Percentiles rank a stretch among this genome's conserved stretches.
Evolutionary conservation across 2,113 vertebrate genomes (phyloP).

Genomic region (Oncorhynchus mykiss): DNA sequence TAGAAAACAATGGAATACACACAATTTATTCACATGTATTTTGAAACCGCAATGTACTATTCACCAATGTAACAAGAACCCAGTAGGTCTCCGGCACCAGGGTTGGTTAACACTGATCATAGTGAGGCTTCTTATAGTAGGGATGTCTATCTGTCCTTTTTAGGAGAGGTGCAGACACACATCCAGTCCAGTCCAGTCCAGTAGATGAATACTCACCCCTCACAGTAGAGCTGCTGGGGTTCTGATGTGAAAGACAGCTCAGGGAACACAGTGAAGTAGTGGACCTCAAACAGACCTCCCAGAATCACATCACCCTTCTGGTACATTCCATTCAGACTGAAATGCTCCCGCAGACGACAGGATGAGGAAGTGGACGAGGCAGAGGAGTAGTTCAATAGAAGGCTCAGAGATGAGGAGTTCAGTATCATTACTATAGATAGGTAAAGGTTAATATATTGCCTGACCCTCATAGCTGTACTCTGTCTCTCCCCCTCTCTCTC

Average conservation of each 20-base stretch:
- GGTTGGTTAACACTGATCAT: too few relatives aligned
- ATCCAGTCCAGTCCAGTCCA: too few relatives aligned
- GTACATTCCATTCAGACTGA: constrained; percentile 44
- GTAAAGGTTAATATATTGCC: not conserved
- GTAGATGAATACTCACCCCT: constrained; percentile 52
- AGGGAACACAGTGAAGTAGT: constrained; percentile 46
- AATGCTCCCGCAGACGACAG: constrained; percentile 41
- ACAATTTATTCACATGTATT: too few relatives aligned
- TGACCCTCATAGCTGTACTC: not conserved
- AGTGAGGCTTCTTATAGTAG: too few relatives aligned
- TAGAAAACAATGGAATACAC: too few relatives aligned
- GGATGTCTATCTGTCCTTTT: not conserved
- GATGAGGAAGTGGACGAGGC: not conserved
- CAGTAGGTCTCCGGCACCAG: too few relatives aligned
- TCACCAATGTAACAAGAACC: too few relatives aligned
- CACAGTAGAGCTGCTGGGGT: constrained; percentile 52
- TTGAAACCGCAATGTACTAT: too few relatives aligned
- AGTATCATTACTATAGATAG: constrained; percentile 43
- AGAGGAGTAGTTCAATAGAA: constrained; percentile 41
- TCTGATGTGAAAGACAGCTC: constrained; percentile 52
- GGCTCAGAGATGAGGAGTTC: constrained; percentile 29
- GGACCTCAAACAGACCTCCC: constrained; percentile 64
- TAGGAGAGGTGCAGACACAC: not conserved
- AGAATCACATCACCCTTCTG: constrained; percentile 51
- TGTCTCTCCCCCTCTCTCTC: not conserved